A percentile compares a stretch with the other conserved stretches of the same genome.
These are phyloP conservation scores for Trichomycterus rosablanca DNA, from an alignment of 2,113 vertebrate genomes.

Conservation along the genomic window DNA sequence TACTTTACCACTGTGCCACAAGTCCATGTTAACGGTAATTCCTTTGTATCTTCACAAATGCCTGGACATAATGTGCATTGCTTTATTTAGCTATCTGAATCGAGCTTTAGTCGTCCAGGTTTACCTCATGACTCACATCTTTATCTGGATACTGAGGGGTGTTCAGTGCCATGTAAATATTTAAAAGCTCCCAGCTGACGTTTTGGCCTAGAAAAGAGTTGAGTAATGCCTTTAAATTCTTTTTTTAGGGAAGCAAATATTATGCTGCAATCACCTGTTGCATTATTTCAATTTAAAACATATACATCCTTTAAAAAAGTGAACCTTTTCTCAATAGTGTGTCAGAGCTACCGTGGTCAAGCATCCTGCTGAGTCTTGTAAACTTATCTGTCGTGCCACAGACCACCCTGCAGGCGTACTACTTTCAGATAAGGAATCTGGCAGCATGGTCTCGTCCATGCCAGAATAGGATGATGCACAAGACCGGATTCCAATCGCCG, in stretches of 20 bases:
- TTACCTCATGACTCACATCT: neutral
- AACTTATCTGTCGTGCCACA: neutral
- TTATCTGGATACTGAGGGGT: neutral
- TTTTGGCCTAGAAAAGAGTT: neutral
- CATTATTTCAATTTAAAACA: no score
- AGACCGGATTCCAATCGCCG: slow-evolving; percentile 18
- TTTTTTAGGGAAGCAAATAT: no score
- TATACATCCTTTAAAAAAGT: no score
- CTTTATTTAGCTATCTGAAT: neutral
- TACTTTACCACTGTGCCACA: no score
- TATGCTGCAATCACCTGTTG: no score
- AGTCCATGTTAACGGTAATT: no score
- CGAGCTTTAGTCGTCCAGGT: neutral
- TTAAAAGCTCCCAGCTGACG: neutral
- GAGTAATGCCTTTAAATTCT: neutral
- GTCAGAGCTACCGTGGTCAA: neutral
- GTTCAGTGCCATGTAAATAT: neutral
- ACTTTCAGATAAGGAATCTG: slow-evolving; percentile 35
- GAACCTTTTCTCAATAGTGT: neutral
- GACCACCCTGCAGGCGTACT: slow-evolving; percentile 3
- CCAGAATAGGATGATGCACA: slow-evolving; percentile 35
- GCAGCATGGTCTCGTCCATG: slow-evolving; percentile 33
- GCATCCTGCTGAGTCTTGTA: neutral
- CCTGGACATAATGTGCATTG: no score
- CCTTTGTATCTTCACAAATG: no score